Percentiles rank a stretch among this genome's conserved stretches.
Evolutionary conservation across 2,113 vertebrate genomes (phyloP).

Genomic region (Hemiscyllium ocellatum): DNA sequence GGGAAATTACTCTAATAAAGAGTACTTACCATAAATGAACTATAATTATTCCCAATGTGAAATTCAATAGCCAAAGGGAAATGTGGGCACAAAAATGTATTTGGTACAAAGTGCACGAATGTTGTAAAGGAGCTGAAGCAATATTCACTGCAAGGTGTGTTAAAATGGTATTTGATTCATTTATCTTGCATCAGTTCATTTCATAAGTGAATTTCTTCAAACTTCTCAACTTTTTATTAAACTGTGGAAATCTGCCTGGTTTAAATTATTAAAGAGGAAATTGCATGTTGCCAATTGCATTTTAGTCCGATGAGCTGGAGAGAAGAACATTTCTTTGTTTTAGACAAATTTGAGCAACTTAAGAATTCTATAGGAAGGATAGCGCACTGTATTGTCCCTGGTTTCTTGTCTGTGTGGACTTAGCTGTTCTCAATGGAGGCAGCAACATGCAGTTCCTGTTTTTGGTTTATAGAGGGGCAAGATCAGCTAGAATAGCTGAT

Average conservation of each 20-base stretch:
- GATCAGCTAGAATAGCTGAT: neutral
- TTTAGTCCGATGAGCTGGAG: neutral
- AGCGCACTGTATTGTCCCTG: neutral
- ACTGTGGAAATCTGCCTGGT: neutral
- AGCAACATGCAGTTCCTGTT: neutral
- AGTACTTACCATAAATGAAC: neutral
- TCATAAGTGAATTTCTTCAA: neutral
- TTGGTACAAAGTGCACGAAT: neutral
- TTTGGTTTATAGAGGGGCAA: neutral
- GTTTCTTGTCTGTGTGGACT: neutral
- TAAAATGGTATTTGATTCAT: neutral
- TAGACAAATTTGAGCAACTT: neutral
- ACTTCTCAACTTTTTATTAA: neutral
- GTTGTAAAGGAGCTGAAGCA: neutral
- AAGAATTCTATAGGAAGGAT: neutral
- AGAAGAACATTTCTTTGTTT: neutral
- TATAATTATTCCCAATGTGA: neutral
- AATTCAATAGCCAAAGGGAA: neutral
- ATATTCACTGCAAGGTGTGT: neutral
- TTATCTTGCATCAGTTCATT: neutral
- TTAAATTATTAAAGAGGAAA: neutral
- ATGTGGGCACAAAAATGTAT: neutral
- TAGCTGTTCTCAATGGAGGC: neutral
- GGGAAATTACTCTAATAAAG: conserved; percentile 2
- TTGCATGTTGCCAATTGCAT: neutral